These are phyloP conservation scores for Melanchra persicariae DNA, from an alignment of 2,888 invertebrate species.

Conservation along the genomic window DNA sequence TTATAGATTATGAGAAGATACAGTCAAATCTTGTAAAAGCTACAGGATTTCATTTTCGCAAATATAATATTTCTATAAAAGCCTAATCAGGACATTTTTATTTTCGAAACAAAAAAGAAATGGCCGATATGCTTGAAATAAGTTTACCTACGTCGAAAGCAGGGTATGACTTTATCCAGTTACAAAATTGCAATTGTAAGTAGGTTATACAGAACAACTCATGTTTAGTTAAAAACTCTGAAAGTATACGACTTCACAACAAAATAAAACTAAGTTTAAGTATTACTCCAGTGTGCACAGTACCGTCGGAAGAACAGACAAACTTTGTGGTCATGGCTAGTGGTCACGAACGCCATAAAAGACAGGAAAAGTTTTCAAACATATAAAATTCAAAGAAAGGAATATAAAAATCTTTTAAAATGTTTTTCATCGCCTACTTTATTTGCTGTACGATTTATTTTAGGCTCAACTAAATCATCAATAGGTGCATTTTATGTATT, in stretches of 20 bases:
- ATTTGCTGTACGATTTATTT: neutral
- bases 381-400: conserved; percentile 32
- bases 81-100: no score
- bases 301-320: conserved; percentile 29
- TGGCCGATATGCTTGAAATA: no score
- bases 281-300: conserved; percentile 31
- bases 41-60: neutral
- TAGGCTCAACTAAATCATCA: neutral
- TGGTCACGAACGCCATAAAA: conserved; percentile 55
- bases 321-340: conserved; percentile 56
- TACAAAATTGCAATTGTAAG: conserved; percentile 1
- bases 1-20: no score
- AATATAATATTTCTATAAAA: no score
- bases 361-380: conserved; percentile 47
- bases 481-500: no score
- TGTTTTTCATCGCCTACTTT: neutral
- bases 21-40: no score
- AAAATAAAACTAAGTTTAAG: conserved; percentile 55
- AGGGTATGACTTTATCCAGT: neutral
- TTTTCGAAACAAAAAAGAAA: no score
- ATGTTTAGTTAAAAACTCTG: conserved; percentile 22
- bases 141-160: no score
- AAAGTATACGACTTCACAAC: conserved; percentile 49
- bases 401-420: conserved; percentile 4
- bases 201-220: neutral